Base-by-base conservation (phyloP, 1,140 invertebrate genomes). In the Drosophila bipectinata region DNA sequence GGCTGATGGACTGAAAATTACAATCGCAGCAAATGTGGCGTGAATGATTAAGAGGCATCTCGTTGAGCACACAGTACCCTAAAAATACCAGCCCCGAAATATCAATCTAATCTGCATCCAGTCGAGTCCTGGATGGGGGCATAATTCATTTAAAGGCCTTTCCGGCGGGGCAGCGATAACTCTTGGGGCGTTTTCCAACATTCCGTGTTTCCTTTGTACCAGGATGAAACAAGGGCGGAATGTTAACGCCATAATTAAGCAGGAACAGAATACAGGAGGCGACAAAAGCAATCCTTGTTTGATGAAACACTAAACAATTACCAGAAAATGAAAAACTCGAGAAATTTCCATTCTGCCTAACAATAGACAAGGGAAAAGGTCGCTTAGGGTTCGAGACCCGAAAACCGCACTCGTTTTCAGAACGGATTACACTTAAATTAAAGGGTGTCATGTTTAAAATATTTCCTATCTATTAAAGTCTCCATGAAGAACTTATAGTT, bases 221-320 rank as follows among this genome's bases (percentile, higher is more conserved):
- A 45, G 60, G 60, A 67, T 44, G 63, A 41, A 55, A 67, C 61
- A 55, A 39, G 66, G 62, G 49, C 62, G 66, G 66, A 71, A 53
- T 74, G 39, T 74, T 73, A 74, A 73, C 71, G 72, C 60, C 72
- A 58, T 74, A 74, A 74, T 74, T 74, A 74, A 74, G 72, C 53
- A 44, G 28, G 67, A 49, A 73, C 68, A 73, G 41, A 74, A 75
- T 57, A 57, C 48, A 67, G 49, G 54, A 74, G 61, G 32, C 61
- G 71, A 63, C 69, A 73, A 56, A 62, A 55, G 58, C 71, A 74
- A 73, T 44, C 59, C 67, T 69, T 69, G 63, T 71, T 69, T 69
- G 67, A 71, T 71, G 67, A 69, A 71, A 74, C 53, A 74, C 53
- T 57, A 75, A 75, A 75, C 71, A 74, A 57, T 75, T 64, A 74